Percentiles rank a stretch among this genome's conserved stretches.
Conservation (phyloP, 2,888 invertebrate genomes). For the Drosophila quinaria region DNA sequence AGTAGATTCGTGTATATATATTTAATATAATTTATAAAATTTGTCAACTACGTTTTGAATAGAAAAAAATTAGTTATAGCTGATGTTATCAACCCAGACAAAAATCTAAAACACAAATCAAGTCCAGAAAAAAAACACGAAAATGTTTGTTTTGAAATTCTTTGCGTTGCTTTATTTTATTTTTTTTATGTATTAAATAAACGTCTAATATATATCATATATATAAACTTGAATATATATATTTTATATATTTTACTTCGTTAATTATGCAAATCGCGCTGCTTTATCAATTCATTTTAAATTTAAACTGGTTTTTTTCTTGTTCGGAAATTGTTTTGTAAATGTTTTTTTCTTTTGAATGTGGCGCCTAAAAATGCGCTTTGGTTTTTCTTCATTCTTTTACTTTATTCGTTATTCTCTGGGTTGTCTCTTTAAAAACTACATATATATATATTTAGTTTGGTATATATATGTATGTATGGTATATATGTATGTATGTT, state of each 20-base stretch:
- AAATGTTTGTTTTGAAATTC: constrained; percentile 21
- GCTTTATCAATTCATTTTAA: constrained; percentile 52
- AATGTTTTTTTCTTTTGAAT: constrained; percentile 6
- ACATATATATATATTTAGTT: constrained; percentile 8
- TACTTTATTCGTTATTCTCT: constrained; percentile 4
- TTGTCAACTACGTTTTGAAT: constrained; percentile 72
- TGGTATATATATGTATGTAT: not conserved
- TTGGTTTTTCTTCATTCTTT: constrained; percentile 14
- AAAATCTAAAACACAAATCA: constrained; percentile 34
- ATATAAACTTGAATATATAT: constrained; percentile 34
- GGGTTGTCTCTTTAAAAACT: too few relatives aligned
- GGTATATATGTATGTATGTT: constrained; percentile 35
- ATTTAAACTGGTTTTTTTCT: constrained; percentile 5
- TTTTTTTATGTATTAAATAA: constrained; percentile 70
- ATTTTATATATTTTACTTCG: constrained; percentile 20
- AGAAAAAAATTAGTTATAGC: constrained; percentile 64
- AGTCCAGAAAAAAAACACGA: constrained; percentile 16
- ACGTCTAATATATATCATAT: constrained; percentile 45
- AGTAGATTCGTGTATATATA: constrained; percentile 47
- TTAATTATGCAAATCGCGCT: constrained; percentile 61
- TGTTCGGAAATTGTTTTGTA: constrained; percentile 5
- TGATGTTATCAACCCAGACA: constrained; percentile 50
- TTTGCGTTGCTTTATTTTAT: constrained; percentile 11
- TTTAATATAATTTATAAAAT: constrained; percentile 32
- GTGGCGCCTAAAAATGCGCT: constrained; percentile 48